Evolutionary conservation across 2,797 vertebrate species (phyloP).

Genomic region (Alouatta caraya): DNA sequence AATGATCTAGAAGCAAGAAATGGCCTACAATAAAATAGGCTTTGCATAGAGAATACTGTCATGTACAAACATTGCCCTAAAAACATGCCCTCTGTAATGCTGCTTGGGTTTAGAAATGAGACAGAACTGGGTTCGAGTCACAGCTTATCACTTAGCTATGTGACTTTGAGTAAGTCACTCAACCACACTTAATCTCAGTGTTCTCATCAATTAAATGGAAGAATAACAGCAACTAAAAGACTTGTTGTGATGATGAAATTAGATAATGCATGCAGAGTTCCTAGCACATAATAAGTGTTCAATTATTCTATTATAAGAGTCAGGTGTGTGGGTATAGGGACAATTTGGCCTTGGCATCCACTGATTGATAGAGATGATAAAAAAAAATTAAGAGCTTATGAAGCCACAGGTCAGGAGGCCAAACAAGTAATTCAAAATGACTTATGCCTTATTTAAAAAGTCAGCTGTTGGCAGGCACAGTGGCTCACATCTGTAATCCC

Average conservation of each 20-base stretch:
- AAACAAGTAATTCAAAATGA: conserved; percentile 51
- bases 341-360: conserved; percentile 50
- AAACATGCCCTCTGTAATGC: not conserved
- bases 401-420: conserved; percentile 9
- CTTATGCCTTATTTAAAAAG: not conserved
- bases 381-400: conserved; percentile 56
- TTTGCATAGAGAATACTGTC: not conserved
- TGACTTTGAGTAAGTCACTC: conserved; percentile 11
- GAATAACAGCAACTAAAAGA: conserved; percentile 67
- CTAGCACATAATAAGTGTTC: conserved; percentile 50
- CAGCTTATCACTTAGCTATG: conserved; percentile 31
- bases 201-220: conserved; percentile 47
- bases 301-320: conserved; percentile 46
- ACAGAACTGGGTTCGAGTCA: conserved; percentile 28
- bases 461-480: not conserved
- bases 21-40: not conserved
- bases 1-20: not conserved
- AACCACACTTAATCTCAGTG: conserved; percentile 16
- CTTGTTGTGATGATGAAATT: conserved; percentile 69
- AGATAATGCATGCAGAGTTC: conserved; percentile 43
- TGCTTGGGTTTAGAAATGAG: conserved; percentile 45
- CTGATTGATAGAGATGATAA: conserved; percentile 33
- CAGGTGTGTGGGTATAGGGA: conserved; percentile 32
- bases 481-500: no score
- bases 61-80: not conserved